Base-by-base conservation (phyloP, 2,113 vertebrate species). In the Platysternon megacephalum region DNA sequence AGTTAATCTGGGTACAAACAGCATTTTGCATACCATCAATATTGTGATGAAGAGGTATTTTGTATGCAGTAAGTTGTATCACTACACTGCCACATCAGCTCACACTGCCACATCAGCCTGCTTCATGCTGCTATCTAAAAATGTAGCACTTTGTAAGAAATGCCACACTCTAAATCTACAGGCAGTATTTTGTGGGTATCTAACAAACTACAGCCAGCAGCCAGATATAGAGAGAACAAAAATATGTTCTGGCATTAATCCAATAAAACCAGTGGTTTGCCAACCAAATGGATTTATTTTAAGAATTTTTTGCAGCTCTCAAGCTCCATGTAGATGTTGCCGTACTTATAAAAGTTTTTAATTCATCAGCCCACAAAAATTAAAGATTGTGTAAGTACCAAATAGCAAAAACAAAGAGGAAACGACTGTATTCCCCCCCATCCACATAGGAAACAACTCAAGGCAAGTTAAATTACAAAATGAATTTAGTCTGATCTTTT, bases 161-260 rank as follows among this genome's bases (percentile, higher is more conserved):
- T 7, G 79, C 80, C 87, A 83, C 48, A 55, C 58, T 95, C 82
- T 78, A 56, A 86, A 88, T 56, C 48, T 81, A 81, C 49, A 86
- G 82, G 79, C 88, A 74, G 74, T 52, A 12, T 72, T 89, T 56
- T n/a, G 79, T 80, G 91, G 46, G 11, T 79, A 93, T 58, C 49
- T 39, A 79, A 74, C 13, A 80, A 86, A 79, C 32, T 65, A 84
- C 14, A 89, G 65, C 26, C 89, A 84, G 80, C 87, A 94, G 84
- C 92, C 93, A 82, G 51, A 86, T 44, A 86, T 44, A 65, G 93
- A 85, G 39, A 21, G 91, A 88, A 55, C 9, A 86, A 49, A 87
- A 90, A 88, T 22, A 74, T 2, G 32, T 17, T 6, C 5, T 19
- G 87, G 82, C 16, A 0, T 1, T 7, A 56, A n/a, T 84, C 76